Conservation (phyloP, 2,797 vertebrate genomes). For the Syngnathus rostellatus region DNA sequence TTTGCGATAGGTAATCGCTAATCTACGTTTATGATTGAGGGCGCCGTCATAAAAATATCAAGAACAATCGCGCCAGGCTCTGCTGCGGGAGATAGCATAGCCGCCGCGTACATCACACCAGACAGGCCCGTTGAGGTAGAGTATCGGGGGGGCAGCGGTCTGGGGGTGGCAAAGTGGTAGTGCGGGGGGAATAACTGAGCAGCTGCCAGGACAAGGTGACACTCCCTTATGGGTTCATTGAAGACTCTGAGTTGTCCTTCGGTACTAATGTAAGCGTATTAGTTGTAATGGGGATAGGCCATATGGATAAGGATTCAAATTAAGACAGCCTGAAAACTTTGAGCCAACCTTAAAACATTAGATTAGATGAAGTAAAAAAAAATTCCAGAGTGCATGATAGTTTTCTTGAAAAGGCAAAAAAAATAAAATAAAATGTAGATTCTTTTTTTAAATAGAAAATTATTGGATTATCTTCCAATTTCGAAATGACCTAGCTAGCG, state of each 20-base stretch:
- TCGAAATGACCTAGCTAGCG: not conserved
- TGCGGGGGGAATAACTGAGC: slow-evolving; percentile 4
- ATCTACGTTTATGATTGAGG: slow-evolving; percentile 78
- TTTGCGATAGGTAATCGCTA: slow-evolving; percentile 18
- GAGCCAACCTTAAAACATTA: no score
- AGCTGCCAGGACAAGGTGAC: slow-evolving; percentile 60
- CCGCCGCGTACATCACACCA: slow-evolving; percentile 70
- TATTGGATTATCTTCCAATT: not conserved
- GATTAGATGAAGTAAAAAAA: no score
- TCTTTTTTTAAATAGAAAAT: not conserved
- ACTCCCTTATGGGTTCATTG: slow-evolving; percentile 24
- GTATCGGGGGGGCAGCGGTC: not conserved
- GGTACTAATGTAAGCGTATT: no score
- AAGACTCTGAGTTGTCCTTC: no score
- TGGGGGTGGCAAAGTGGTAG: not conserved
- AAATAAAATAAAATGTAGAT: not conserved
- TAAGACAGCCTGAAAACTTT: no score
- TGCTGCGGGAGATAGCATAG: slow-evolving; percentile 68
- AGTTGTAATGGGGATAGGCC: no score
- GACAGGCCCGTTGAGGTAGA: slow-evolving; percentile 59
- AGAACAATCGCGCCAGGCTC: slow-evolving; percentile 70
- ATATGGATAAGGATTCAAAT: no score
- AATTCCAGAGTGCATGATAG: no score
- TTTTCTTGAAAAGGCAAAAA: no score
- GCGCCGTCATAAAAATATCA: slow-evolving; percentile 78